Conservation (phyloP, 2,888 invertebrate genomes). For the Autographa gamma region DNA sequence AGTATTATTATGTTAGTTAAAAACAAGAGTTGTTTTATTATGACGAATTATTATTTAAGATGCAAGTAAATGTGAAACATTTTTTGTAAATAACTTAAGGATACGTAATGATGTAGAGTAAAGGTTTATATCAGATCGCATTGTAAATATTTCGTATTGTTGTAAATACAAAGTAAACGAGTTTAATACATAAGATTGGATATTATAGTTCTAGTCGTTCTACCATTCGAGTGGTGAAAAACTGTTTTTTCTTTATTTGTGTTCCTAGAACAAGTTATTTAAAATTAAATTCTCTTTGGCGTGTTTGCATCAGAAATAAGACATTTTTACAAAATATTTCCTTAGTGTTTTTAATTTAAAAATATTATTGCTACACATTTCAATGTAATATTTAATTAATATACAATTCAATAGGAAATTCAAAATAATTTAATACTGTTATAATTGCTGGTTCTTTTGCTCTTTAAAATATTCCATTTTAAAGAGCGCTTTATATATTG, state of each 20-base stretch:
- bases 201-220: conserved; percentile 65
- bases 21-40: conserved; percentile 20
- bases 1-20: conserved; percentile 15
- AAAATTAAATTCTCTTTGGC: conserved; percentile 36
- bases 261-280: conserved; percentile 84
- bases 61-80: conserved; percentile 57
- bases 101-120: conserved; percentile 64
- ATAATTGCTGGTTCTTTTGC: no score
- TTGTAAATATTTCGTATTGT: conserved; percentile 83
- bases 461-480: no score
- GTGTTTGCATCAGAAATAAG: conserved; percentile 42
- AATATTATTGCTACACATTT: no score
- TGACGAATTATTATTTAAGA: conserved; percentile 51
- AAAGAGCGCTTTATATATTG: no score
- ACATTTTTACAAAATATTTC: background rate
- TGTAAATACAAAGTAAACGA: conserved; percentile 77
- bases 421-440: no score
- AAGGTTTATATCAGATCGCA: conserved; percentile 78
- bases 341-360: no score
- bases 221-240: conserved; percentile 79
- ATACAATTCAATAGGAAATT: no score
- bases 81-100: conserved; percentile 61
- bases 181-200: conserved; percentile 61
- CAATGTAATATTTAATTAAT: no score
- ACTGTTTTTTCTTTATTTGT: conserved; percentile 66